phyloP scores from a whole-genome alignment of 2,797 vertebrate species.

The Setipinna tenuifilis region DNA sequence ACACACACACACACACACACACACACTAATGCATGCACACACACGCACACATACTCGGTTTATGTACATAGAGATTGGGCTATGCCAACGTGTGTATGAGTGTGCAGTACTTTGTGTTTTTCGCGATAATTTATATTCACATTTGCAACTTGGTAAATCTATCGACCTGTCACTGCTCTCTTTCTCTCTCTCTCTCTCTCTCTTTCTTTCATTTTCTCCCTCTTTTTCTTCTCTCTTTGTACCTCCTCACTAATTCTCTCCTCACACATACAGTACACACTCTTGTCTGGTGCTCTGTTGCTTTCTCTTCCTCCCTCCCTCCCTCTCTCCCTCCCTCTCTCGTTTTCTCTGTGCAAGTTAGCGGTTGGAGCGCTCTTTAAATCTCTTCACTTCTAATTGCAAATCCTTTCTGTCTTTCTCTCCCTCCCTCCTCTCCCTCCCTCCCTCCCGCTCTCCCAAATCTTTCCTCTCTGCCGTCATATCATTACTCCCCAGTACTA shows the following conservation, averaged over 20 bases:
- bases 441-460: neutral
- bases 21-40: neutral
- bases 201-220: neutral
- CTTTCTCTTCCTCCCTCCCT: neutral
- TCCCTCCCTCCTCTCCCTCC: neutral
- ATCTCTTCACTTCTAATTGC: neutral
- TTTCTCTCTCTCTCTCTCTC: neutral
- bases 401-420: neutral
- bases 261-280: neutral
- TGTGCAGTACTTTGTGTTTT: neutral
- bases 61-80: neutral
- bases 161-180: neutral
- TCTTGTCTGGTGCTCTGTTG: neutral
- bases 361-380: neutral
- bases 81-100: neutral
- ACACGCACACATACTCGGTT: neutral
- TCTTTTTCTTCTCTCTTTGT: neutral
- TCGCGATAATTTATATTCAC: neutral
- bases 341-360: neutral
- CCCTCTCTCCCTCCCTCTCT: neutral
- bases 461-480: neutral
- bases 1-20: conserved; percentile 16
- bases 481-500: neutral
- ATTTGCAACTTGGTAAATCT: neutral
- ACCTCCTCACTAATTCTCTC: too few relatives aligned